Percentiles rank a stretch among this genome's conserved stretches.
Evolutionary conservation across 2,113 vertebrate species (phyloP).

Genomic region (Rafetus swinhoei): DNA sequence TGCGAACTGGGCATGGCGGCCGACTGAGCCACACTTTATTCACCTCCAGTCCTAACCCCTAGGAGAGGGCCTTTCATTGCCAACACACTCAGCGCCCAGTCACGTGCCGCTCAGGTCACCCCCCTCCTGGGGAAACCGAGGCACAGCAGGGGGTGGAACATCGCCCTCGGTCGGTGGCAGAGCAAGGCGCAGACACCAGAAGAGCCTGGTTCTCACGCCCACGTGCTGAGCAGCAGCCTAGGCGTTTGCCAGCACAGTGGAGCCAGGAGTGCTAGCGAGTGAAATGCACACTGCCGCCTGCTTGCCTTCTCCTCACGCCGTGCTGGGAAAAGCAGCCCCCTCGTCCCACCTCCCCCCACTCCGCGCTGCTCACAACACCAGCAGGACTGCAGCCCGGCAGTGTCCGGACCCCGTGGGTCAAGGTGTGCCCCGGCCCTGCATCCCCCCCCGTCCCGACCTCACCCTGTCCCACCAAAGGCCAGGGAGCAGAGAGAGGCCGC

Average conservation of each 20-base stretch:
- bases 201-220: neutral
- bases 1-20: no score
- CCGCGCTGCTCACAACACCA: neutral
- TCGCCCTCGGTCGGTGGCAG: no score
- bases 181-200: neutral
- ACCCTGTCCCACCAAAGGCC: no score
- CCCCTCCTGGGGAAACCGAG: slow-evolving; percentile 18
- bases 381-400: neutral
- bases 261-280: no score
- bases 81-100: neutral
- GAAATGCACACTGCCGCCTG: fast-evolving
- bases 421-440: neutral
- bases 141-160: neutral
- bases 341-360: neutral
- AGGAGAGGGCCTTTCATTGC: neutral
- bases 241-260: no score
- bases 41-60: neutral
- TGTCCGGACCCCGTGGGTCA: neutral
- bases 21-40: neutral
- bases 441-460: neutral
- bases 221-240: no score
- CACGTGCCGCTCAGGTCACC: neutral
- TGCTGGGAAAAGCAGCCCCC: neutral
- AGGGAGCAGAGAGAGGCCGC: neutral
- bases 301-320: neutral